Conservation (phyloP, 2,888 invertebrate species). For the Polydrusus tereticollis region DNA sequence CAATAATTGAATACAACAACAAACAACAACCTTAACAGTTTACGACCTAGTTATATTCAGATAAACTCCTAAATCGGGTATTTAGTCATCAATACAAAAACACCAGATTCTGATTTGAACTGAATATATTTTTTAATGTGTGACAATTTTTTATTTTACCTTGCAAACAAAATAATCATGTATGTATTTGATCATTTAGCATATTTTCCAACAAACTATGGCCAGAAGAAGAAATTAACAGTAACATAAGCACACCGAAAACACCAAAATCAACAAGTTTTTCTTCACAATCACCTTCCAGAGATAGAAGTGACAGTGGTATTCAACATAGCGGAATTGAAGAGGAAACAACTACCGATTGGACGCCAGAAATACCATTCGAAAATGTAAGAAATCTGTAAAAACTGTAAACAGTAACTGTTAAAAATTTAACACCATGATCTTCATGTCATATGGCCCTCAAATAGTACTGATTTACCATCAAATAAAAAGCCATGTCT, state of each 20-base stretch:
- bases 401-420: background rate
- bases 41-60: too few species aligned
- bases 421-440: too few species aligned
- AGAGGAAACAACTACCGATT: slow-evolving; percentile 84
- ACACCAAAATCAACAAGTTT: slow-evolving; percentile 62
- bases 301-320: slow-evolving; percentile 66
- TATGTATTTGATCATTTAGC: slow-evolving; percentile 54
- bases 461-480: too few species aligned
- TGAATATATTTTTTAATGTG: too few species aligned
- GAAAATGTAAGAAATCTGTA: slow-evolving; percentile 76
- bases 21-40: too few species aligned
- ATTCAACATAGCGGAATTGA: slow-evolving; percentile 72
- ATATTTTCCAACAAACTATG: slow-evolving; percentile 66
- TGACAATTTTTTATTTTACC: too few species aligned
- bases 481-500: too few species aligned
- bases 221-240: slow-evolving; percentile 61
- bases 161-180: background rate
- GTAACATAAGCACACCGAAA: slow-evolving; percentile 61
- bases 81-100: too few species aligned
- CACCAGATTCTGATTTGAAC: too few species aligned
- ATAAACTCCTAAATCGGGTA: too few species aligned
- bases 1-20: too few species aligned
- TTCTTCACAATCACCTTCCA: slow-evolving; percentile 53
- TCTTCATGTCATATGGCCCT: too few species aligned
- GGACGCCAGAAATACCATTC: slow-evolving; percentile 94